A percentile compares a stretch with the other conserved stretches of the same genome.
Evolutionary conservation across 2,797 vertebrate genomes (phyloP).

Genomic region (Pteropus rufus): DNA sequence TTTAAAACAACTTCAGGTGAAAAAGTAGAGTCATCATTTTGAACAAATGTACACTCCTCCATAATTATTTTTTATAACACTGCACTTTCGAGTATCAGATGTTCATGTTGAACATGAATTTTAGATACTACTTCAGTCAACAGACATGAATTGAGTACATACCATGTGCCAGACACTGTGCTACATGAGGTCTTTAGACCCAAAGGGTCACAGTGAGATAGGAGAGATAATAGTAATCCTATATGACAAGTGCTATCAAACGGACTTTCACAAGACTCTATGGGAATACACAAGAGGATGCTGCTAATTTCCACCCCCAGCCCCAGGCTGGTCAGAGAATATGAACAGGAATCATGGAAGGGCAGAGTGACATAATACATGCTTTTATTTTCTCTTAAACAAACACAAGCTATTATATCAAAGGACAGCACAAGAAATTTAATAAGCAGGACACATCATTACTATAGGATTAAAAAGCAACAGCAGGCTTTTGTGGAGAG

Average conservation of each 20-base stretch:
- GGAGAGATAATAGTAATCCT: background rate
- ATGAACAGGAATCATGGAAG: background rate
- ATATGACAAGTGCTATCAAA: background rate
- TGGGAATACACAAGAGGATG: background rate
- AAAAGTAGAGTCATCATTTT: background rate
- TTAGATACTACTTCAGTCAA: background rate
- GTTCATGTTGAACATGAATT: background rate
- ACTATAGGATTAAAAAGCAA: background rate
- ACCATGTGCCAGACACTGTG: background rate
- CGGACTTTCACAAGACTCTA: background rate
- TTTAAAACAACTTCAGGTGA: background rate
- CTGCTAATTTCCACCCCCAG: background rate
- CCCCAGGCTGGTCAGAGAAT: background rate
- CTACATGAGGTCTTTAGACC: background rate
- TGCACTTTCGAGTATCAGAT: background rate
- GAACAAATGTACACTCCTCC: background rate
- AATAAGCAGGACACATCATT: background rate
- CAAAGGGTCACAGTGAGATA: background rate
- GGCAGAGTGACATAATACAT: background rate
- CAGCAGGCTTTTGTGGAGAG: background rate
- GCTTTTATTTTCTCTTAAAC: background rate
- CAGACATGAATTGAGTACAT: background rate
- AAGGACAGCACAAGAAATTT: background rate
- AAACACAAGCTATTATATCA: background rate
- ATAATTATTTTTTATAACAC: background rate